Percentiles rank a stretch among this genome's conserved stretches.
Evolutionary conservation across 2,797 vertebrate species (phyloP).

Genomic region (Adrianichthys oophorus): DNA sequence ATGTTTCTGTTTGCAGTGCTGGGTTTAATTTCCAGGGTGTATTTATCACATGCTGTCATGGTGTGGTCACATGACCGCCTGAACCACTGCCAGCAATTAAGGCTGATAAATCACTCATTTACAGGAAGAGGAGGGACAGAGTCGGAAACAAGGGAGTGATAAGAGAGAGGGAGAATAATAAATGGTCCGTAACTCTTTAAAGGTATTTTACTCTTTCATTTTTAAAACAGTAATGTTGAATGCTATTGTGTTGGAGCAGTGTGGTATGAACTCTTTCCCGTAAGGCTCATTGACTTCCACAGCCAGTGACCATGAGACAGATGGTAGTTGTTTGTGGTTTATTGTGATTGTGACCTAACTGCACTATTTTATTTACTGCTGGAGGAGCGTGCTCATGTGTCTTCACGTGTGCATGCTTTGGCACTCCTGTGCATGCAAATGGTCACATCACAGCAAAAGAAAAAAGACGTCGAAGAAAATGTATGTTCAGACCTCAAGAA

Average conservation of each 20-base stretch:
- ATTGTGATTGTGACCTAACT: slow-evolving; percentile 67
- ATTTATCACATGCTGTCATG: slow-evolving; percentile 75
- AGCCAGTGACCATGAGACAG: slow-evolving; percentile 63
- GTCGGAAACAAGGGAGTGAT: slow-evolving; percentile 48
- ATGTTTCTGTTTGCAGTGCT: slow-evolving; percentile 49
- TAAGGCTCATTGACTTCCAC: slow-evolving; percentile 60
- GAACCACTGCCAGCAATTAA: slow-evolving; percentile 74
- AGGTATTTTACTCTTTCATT: slow-evolving; percentile 48
- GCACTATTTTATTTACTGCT: slow-evolving; percentile 62
- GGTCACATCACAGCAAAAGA: slow-evolving; percentile 30
- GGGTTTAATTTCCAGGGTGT: slow-evolving; percentile 67
- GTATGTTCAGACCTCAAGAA: not conserved
- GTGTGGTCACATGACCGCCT: slow-evolving; percentile 71
- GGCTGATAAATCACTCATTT: slow-evolving; percentile 78
- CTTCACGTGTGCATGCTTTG: slow-evolving; percentile 29
- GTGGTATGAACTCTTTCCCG: slow-evolving; percentile 58
- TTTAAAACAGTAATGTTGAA: slow-evolving; percentile 21
- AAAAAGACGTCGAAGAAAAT: slow-evolving; percentile 30
- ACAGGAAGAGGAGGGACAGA: slow-evolving; percentile 61
- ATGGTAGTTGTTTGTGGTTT: slow-evolving; percentile 65
- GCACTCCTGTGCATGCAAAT: slow-evolving; percentile 36
- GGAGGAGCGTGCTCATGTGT: slow-evolving; percentile 33
- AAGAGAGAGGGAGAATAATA: slow-evolving; percentile 47
- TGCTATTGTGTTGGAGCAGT: slow-evolving; percentile 58
- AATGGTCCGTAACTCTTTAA: slow-evolving; percentile 36